Evolutionary conservation across 2,888 invertebrate species (phyloP), one percentile per base, ranked within the genome.

Genomic region (Aphodius sticticus): DNA sequence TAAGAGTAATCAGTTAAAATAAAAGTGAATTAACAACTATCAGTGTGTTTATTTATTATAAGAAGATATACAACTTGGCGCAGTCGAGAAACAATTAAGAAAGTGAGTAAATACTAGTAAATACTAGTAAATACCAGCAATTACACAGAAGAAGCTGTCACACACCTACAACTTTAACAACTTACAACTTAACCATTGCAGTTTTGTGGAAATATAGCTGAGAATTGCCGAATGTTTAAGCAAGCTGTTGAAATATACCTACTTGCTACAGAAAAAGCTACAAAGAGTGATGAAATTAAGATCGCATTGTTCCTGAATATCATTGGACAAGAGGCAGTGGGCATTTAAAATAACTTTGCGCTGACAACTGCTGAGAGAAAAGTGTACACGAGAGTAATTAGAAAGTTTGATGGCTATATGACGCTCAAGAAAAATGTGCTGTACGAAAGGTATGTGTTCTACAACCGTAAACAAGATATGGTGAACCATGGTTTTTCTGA

Each of bases 361-460:
- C 14, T 71, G 53, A 15, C 16, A 16, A 37, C 6, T 16, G 71
- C 5, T 35, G 71, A 77, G 35, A 70, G 38, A 15, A n/a, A 70
- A 15, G 6, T 69, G 16, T n/a, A 16, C 15, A 69, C 70, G n/a
- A 70, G 53, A 77, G 70, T 77, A 15, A 70, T 77, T 16, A 70
- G 16, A 70, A 26, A 53, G 38, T 77, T 77, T 70, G 71, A 71
- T 1, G 70, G 36, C 16, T 77, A 77, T 71, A 70, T 77, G 37
- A n/a, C 16, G 3, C 70, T 71, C 26, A 71, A 69, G 26, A 77
- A 77, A 72, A 77, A 77, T 72, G 77, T 72, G n/a, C 35, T 78
- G 69, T 78, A 78, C 16, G 78, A 78, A 26, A 26, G 78, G n/a
- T 78, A 76, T 69, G 15, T 78, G 69, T 78, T 78, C 36, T 75